Evolutionary conservation across 2,888 invertebrate genomes (phyloP).

Genomic region (Nyleta sp.): DNA sequence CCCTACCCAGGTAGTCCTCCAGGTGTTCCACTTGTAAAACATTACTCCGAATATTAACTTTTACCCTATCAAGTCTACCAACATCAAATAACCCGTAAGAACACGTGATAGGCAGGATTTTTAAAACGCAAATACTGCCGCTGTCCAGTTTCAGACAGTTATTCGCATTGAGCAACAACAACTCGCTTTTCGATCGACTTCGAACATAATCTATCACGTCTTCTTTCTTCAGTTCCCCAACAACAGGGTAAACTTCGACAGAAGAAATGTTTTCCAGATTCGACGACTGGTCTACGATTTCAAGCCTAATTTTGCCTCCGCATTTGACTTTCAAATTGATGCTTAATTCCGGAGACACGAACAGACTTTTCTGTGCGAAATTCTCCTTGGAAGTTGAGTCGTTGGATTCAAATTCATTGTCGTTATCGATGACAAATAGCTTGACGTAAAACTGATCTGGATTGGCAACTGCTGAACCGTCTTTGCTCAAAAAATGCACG

Average conservation of each 20-base stretch:
- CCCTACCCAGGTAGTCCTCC: background rate
- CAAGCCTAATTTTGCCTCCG: slow-evolving; percentile 84
- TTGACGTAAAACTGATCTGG: slow-evolving; percentile 71
- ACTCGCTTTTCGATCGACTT: slow-evolving; percentile 80
- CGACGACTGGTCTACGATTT: slow-evolving; percentile 68
- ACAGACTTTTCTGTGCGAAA: slow-evolving; percentile 78
- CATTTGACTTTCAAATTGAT: slow-evolving; percentile 84
- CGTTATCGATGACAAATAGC: slow-evolving; percentile 77
- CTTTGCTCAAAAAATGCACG: slow-evolving; percentile 14
- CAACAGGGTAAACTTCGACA: slow-evolving; percentile 83
- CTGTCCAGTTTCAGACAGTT: slow-evolving; percentile 74
- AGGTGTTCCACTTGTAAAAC: slow-evolving; percentile 1
- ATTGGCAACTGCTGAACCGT: no score
- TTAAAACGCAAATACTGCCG: slow-evolving; percentile 66
- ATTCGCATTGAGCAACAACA: slow-evolving; percentile 84
- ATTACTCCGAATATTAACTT: slow-evolving; percentile 62
- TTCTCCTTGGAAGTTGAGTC: slow-evolving; percentile 10
- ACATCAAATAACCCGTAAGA: slow-evolving; percentile 68
- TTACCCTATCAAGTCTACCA: slow-evolving; percentile 49
- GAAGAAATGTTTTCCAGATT: slow-evolving; percentile 80
- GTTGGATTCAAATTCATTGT: slow-evolving; percentile 50
- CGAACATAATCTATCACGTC: slow-evolving; percentile 79
- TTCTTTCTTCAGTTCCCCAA: slow-evolving; percentile 68
- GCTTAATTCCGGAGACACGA: slow-evolving; percentile 84
- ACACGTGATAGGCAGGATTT: slow-evolving; percentile 70